A percentile compares a stretch with the other conserved stretches of the same genome.
phyloP scores from a whole-genome alignment of 2,888 invertebrate species.

The Cephus pulcher region DNA sequence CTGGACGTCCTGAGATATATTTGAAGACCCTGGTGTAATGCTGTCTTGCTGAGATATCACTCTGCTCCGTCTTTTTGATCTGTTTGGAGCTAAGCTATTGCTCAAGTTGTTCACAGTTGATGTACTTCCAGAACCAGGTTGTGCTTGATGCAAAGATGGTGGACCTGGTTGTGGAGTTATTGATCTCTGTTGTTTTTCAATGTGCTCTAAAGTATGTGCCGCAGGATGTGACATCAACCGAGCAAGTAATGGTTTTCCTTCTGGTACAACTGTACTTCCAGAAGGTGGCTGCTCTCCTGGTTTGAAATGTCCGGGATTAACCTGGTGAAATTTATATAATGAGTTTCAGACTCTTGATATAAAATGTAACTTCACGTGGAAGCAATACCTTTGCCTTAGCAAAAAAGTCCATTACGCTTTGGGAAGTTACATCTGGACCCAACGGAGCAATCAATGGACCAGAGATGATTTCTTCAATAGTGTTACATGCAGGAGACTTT shows the following conservation, averaged over 20 bases:
- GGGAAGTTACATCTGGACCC: constrained; percentile 79
- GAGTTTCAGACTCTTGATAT: not conserved
- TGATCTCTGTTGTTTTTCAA: constrained; percentile 87
- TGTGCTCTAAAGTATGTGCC: constrained; percentile 84
- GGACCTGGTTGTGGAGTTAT: constrained; percentile 73
- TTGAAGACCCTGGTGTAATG: constrained; percentile 32
- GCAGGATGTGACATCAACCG: constrained; percentile 85
- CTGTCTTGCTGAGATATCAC: constrained; percentile 29
- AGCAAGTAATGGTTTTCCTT: constrained; percentile 77
- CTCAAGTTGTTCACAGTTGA: constrained; percentile 33
- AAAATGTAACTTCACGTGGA: not conserved
- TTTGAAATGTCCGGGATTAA: constrained; percentile 60
- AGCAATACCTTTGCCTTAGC: constrained; percentile 73
- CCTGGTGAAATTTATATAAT: constrained; percentile 35
- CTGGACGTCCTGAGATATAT: constrained; percentile 40
- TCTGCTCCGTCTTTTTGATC: constrained; percentile 49
- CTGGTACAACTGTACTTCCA: constrained; percentile 67
- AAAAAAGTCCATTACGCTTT: constrained; percentile 90
- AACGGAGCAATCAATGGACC: constrained; percentile 68
- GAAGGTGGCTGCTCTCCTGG: constrained; percentile 56
- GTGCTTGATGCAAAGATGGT: constrained; percentile 33
- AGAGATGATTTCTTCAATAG: constrained; percentile 41
- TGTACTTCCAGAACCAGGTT: constrained; percentile 34
- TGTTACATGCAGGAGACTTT: constrained; percentile 50
- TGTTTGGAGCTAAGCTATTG: constrained; percentile 33